Evolutionary conservation across 2,113 vertebrate species (phyloP).

Genomic region (Amia ocellicauda): DNA sequence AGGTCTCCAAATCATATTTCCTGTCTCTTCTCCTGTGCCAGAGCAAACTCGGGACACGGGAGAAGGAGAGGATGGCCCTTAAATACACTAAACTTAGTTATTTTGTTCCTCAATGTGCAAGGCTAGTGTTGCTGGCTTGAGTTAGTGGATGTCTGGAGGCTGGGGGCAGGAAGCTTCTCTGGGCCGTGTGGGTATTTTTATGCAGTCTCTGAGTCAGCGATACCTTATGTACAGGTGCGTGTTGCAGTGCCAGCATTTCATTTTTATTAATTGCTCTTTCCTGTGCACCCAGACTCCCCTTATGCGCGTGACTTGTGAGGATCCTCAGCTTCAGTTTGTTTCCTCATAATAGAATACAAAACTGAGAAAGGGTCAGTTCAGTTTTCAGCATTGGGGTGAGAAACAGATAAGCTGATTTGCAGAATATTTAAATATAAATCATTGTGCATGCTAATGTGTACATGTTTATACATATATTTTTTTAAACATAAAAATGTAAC

Average conservation of each 20-base stretch:
- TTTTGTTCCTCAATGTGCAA: too few species aligned
- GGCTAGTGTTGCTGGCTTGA: slow-evolving; percentile 32
- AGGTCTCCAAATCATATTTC: too few species aligned
- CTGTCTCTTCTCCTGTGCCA: too few species aligned
- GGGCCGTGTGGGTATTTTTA: neutral
- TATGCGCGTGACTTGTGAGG: slow-evolving; percentile 18
- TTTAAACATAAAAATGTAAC: too few species aligned
- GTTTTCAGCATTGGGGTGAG: too few species aligned
- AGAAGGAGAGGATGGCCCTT: too few species aligned
- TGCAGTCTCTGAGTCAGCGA: slow-evolving; percentile 15
- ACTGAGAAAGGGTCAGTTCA: neutral
- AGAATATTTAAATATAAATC: too few species aligned
- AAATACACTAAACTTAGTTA: too few species aligned
- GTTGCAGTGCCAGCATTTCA: slow-evolving; percentile 61
- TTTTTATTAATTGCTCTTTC: slow-evolving; percentile 66
- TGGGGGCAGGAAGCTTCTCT: neutral
- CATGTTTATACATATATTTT: too few species aligned
- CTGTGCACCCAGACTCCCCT: slow-evolving; percentile 26
- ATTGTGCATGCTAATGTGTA: too few species aligned
- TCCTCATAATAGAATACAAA: slow-evolving; percentile 2
- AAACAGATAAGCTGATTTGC: too few species aligned
- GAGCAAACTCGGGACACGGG: too few species aligned
- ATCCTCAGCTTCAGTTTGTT: slow-evolving; percentile 18
- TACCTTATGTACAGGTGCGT: slow-evolving; percentile 59
- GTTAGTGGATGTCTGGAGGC: neutral